These are phyloP conservation scores for Caenorhabditis wallacei DNA, from an alignment of 2,888 invertebrate species.

Conservation along the genomic window DNA sequence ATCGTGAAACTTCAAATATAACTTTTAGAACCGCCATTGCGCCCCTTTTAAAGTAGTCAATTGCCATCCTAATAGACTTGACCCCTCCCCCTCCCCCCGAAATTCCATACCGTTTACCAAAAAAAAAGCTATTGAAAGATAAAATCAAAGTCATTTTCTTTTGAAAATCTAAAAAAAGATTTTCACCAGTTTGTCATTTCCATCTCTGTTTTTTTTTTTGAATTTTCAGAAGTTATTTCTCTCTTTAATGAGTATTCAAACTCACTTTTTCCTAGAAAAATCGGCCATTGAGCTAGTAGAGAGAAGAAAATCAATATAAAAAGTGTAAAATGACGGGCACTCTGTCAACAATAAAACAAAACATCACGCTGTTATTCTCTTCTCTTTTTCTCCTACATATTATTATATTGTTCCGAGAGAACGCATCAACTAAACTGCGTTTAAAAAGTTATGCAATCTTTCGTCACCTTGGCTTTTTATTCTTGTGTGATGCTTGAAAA, in stretches of 20 bases:
- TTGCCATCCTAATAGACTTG: too few species aligned
- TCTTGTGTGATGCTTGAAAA: background rate
- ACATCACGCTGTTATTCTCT: background rate
- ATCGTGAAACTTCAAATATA: too few species aligned
- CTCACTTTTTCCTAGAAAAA: conserved; percentile 11
- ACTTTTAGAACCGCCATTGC: too few species aligned
- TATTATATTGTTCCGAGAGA: background rate
- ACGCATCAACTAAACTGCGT: background rate
- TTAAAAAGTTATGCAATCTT: conserved; percentile 8
- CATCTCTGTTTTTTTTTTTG: too few species aligned
- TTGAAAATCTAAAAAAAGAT: too few species aligned
- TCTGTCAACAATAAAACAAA: conserved; percentile 33
- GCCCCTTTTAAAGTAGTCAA: too few species aligned
- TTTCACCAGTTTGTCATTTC: too few species aligned
- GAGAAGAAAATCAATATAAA: conserved; percentile 6
- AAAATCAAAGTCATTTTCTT: too few species aligned
- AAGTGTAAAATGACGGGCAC: conserved; percentile 33
- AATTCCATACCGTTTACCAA: too few species aligned
- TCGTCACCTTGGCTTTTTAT: conserved; percentile 26
- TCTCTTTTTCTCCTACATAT: background rate
- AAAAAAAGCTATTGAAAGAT: too few species aligned
- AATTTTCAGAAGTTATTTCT: too few species aligned
- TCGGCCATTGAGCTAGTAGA: conserved; percentile 15
- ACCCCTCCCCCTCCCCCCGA: too few species aligned
- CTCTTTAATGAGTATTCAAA: background rate